Evolutionary conservation across 2,797 vertebrate species (phyloP), one percentile per base, ranked within the genome.

Genomic region (Melanitta fusca): DNA sequence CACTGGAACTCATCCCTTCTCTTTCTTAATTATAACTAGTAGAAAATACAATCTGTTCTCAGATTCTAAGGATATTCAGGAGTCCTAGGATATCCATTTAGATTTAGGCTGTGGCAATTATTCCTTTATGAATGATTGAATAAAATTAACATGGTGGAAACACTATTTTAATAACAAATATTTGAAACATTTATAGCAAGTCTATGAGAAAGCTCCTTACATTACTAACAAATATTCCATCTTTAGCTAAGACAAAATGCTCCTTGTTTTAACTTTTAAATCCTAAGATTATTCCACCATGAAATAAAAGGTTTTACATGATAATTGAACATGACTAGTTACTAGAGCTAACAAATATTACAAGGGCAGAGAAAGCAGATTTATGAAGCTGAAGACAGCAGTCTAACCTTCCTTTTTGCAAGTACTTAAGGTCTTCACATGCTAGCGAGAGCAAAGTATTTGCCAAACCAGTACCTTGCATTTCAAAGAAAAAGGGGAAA

Each of bases 21-120:
- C 83, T 85, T 38, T 85, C 56, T 88, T 90, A 92, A 94, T 71
- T 80, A 73, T 27, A 92, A 72, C n/a, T 79, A 68, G 27, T 27
- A 86, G 68, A 84, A 95, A 94, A 94, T 11, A 69, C 24, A 86
- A 43, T 38, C 22, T 91, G 25, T 61, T 77, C 64, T 87, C 34
- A 80, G 53, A 69, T 68, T 71, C 36, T 84, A 77, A 66, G 69
- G 49, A 72, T 64, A 51, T 68, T 85, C 71, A 85, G 45, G 18
- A 19, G 34, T 91, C 39, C 62, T 58, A 84, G 27, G 39, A 87
- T 24, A 91, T 54, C 28, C 32, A 87, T 65, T 90, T 78, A 85
- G 39, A 82, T 61, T 69, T 43, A 93, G 51, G 47, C 13, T 82
- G 39, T 36, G 51, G 56, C 22, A 95, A 75, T 80, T 75, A 75